phyloP scores from a whole-genome alignment of 2,797 vertebrate genomes.

The Neosilurus hyrtlii region DNA sequence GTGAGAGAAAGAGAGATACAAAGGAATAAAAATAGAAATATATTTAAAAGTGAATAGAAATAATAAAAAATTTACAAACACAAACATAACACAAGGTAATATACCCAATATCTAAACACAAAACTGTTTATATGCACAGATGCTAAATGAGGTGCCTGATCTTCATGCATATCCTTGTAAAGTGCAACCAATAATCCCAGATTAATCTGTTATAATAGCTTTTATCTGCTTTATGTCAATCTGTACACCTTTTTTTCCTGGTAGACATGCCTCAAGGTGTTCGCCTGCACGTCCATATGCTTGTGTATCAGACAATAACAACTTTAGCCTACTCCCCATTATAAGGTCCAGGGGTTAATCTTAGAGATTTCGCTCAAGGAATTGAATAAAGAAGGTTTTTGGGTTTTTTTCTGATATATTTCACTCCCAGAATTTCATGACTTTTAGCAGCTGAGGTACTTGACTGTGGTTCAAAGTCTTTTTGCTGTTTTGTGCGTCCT shows the following conservation, averaged over 20 bases:
- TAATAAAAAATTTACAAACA: too few relatives aligned
- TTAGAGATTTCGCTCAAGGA: neutral
- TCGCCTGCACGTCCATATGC: neutral
- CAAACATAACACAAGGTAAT: too few relatives aligned
- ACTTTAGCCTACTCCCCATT: neutral
- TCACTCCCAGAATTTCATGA: neutral
- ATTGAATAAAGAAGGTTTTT: neutral
- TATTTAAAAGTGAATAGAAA: too few relatives aligned
- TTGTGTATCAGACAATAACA: constrained; percentile 26
- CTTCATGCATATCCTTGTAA: neutral
- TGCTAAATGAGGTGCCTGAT: neutral
- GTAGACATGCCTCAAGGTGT: constrained; percentile 5
- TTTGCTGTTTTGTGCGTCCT: neutral
- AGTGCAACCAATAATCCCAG: neutral
- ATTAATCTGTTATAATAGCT: constrained; percentile 19
- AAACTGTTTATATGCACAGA: neutral
- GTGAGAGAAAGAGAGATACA: too few relatives aligned
- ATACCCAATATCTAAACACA: too few relatives aligned
- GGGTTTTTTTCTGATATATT: constrained; percentile 17
- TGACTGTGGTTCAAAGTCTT: neutral
- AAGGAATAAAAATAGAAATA: too few relatives aligned
- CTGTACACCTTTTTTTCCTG: neutral
- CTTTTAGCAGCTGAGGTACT: neutral
- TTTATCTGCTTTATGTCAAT: neutral
- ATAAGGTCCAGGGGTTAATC: constrained; percentile 11